phyloP scores from a whole-genome alignment of 2,797 vertebrate genomes.

The Phataginus tricuspis region DNA sequence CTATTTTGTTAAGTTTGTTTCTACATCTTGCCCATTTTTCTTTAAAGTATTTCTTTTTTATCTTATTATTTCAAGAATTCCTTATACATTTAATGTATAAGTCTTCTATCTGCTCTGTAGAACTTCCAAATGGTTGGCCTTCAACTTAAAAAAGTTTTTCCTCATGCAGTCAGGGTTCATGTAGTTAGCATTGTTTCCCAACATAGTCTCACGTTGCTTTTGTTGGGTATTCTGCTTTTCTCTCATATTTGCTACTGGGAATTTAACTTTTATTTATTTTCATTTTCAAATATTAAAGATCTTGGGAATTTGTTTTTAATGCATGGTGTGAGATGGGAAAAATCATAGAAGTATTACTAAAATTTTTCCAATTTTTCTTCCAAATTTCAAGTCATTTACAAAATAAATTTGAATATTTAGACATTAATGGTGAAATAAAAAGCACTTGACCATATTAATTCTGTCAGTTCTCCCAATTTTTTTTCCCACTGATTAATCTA shows the following conservation, averaged over 20 bases:
- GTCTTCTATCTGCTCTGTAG: not conserved
- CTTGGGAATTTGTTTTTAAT: not conserved
- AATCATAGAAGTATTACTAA: not conserved
- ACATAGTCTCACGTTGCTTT: not conserved
- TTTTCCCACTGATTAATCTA: not conserved
- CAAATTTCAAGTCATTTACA: not conserved
- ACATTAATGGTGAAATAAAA: not conserved
- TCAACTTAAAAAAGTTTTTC: not conserved
- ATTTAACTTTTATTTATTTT: not conserved
- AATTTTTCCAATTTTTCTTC: not conserved
- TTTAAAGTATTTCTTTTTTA: not conserved
- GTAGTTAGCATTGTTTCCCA: not conserved
- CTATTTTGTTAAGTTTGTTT: not conserved
- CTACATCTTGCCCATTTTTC: not conserved
- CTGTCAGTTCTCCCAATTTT: not conserved
- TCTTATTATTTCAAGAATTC: not conserved
- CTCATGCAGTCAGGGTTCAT: not conserved
- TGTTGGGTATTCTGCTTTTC: not conserved
- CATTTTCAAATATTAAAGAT: not conserved
- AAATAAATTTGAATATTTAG: not conserved
- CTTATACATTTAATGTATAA: not conserved
- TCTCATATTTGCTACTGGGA: not conserved
- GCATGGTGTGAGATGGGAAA: not conserved
- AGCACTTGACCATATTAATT: not conserved
- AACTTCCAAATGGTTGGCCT: not conserved